Evolutionary conservation across 2,113 vertebrate genomes (phyloP).

Genomic region (Crotalus tigris): DNA sequence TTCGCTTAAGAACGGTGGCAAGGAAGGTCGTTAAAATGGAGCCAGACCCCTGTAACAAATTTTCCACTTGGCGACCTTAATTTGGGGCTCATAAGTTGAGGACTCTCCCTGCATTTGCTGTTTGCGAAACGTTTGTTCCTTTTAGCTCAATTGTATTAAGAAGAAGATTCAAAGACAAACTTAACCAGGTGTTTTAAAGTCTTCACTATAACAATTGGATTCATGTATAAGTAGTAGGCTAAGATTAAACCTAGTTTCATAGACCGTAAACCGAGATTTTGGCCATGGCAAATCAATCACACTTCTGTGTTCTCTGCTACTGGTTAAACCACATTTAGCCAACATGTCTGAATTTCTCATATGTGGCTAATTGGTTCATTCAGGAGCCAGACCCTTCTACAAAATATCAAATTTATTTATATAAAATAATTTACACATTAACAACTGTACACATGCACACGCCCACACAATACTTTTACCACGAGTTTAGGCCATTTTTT

Average conservation of each 20-base stretch:
- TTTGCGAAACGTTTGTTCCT: neutral
- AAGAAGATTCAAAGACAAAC: neutral
- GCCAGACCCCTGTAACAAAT: neutral
- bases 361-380: neutral
- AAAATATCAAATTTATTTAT: constrained; percentile 99
- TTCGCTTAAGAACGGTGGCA: neutral
- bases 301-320: neutral
- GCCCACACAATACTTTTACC: constrained; percentile 85
- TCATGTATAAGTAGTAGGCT: neutral
- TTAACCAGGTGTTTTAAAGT: neutral
- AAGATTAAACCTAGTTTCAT: neutral
- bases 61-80: neutral
- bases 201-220: neutral
- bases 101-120: neutral
- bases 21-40: neutral
- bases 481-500: constrained; percentile 81
- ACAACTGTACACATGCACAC: constrained; percentile 89
- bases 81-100: neutral
- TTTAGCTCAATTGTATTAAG: neutral
- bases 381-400: constrained; percentile 60
- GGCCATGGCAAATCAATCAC: neutral
- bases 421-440: constrained; percentile 83
- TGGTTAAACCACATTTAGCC: neutral
- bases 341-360: neutral
- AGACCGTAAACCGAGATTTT: neutral